Conservation (phyloP, 2,797 vertebrate genomes). For the Emys orbicularis region DNA sequence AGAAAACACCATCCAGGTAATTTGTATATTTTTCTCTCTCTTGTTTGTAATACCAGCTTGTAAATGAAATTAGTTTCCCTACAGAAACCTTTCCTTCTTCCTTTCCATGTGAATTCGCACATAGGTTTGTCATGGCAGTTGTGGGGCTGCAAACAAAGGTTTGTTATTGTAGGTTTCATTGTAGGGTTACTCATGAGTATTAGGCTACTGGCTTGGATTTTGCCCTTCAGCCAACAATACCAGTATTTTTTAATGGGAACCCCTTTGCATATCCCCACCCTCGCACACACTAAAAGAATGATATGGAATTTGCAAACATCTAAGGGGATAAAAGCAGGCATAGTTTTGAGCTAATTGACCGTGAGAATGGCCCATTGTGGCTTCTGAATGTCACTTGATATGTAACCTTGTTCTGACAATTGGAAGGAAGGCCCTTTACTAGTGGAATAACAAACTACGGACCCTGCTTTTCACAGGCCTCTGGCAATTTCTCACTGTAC, state of each 20-base stretch:
- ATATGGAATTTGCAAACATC: background rate
- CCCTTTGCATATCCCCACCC: background rate
- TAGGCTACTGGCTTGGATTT: background rate
- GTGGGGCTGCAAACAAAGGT: background rate
- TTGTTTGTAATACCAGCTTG: conserved; percentile 34
- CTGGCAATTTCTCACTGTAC: background rate
- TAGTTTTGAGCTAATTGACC: background rate
- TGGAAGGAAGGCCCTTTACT: background rate
- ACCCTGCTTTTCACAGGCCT: background rate
- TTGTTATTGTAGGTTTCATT: background rate
- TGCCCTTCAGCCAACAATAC: background rate
- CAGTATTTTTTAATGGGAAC: background rate
- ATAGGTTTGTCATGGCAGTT: conserved; percentile 7
- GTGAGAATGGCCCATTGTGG: background rate
- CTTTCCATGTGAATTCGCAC: background rate
- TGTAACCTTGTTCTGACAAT: background rate
- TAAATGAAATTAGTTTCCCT: conserved; percentile 7
- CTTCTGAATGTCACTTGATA: background rate
- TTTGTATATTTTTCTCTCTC: background rate
- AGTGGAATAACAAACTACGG: background rate
- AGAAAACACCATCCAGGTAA: conserved; percentile 17
- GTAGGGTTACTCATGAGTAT: background rate
- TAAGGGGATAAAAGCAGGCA: background rate
- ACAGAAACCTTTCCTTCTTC: conserved; percentile 20
- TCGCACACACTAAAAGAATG: background rate